phyloP scores from a whole-genome alignment of 1,140 invertebrate species.

The Matsumurasca onukii region DNA sequence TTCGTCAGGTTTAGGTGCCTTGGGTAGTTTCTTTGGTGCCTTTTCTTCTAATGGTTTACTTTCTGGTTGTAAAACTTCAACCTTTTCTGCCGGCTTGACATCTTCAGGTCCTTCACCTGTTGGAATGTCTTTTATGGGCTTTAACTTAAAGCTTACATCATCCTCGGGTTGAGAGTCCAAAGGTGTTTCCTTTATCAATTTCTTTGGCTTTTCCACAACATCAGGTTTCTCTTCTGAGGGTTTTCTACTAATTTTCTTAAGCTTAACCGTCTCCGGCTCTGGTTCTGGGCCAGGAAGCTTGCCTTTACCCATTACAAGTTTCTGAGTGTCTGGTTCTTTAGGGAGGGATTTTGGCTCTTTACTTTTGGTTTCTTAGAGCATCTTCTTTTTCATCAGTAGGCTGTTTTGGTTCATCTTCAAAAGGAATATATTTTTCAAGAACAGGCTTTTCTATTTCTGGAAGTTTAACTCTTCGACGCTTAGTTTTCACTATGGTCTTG shows the following conservation, averaged over 20 bases:
- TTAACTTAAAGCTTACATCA: constrained; percentile 38
- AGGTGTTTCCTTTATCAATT: constrained; percentile 42
- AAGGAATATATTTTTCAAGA: constrained; percentile 54
- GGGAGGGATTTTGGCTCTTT: constrained; percentile 43
- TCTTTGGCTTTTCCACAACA: constrained; percentile 40
- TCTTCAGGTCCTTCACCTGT: constrained; percentile 38
- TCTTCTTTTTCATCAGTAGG: constrained; percentile 50
- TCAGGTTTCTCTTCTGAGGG: constrained; percentile 33
- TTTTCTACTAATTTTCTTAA: constrained; percentile 38
- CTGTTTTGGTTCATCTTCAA: constrained; percentile 47
- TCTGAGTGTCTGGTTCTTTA: constrained; percentile 43
- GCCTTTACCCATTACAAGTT: constrained; percentile 44
- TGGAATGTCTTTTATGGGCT: constrained; percentile 41
- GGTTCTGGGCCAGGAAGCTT: constrained; percentile 37
- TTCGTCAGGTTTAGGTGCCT: constrained; percentile 44
- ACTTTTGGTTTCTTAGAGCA: constrained; percentile 32
- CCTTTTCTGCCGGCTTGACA: constrained; percentile 37
- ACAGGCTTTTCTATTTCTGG: constrained; percentile 48
- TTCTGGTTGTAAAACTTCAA: constrained; percentile 34
- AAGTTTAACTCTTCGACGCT: constrained; percentile 51
- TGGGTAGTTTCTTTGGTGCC: too few relatives aligned
- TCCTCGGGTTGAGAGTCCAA: constrained; percentile 41
- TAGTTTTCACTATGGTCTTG: constrained; percentile 59
- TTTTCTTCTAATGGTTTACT: constrained; percentile 37
- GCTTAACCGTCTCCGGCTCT: constrained; percentile 38